Conservation (phyloP, 2,113 vertebrate genomes). For the Gobio gobio region DNA sequence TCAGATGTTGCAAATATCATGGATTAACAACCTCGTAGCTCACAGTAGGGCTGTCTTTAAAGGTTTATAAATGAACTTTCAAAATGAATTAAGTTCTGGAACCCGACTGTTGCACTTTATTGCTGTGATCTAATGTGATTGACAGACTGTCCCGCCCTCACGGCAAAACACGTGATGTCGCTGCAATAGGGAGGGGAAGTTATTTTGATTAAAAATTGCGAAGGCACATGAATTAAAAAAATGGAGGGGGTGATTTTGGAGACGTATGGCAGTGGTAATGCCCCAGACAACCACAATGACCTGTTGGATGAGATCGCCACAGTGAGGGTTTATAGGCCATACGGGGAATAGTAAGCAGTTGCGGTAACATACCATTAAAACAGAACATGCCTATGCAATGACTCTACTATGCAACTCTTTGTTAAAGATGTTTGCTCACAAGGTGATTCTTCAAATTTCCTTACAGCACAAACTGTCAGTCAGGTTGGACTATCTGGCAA, state of each 20-base stretch:
- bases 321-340: background rate
- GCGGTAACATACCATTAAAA: background rate
- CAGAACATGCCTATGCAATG: background rate
- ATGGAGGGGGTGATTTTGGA: background rate
- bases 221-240: no score
- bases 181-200: no score
- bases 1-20: no score
- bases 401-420: background rate
- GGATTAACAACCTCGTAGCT: no score
- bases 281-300: background rate
- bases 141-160: no score
- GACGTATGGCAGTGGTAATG: background rate
- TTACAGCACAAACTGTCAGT: conserved; percentile 4
- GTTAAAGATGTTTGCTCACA: background rate
- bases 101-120: no score
- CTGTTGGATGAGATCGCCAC: background rate
- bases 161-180: no score
- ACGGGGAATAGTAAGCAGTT: background rate
- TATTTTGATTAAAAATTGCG: no score
- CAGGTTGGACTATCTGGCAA: background rate
- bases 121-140: no score
- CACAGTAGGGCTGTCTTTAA: no score
- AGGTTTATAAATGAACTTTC: no score
- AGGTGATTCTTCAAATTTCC: background rate
- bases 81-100: no score